A percentile compares a stretch with the other conserved stretches of the same genome.
These are phyloP conservation scores for Mesochorus sp. DNA, from an alignment of 2,888 invertebrate genomes.

Conservation along the genomic window DNA sequence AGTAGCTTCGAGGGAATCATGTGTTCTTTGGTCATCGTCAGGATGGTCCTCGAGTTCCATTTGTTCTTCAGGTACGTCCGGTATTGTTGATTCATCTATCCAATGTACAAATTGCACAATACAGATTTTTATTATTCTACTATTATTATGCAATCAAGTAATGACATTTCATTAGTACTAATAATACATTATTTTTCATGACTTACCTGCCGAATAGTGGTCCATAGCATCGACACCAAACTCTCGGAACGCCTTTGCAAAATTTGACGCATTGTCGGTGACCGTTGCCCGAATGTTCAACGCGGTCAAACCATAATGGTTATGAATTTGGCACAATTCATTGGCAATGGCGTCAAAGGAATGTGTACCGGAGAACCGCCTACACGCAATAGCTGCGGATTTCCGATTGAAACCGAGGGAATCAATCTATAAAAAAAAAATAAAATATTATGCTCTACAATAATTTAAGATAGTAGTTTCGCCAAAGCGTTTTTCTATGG, in stretches of 20 bases:
- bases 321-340: conserved; percentile 7
- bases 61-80: no score
- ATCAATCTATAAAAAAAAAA: conserved; percentile 26
- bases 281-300: neutral
- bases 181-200: no score
- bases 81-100: no score
- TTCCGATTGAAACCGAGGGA: conserved; percentile 1
- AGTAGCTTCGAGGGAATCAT: neutral
- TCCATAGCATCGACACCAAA: neutral
- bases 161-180: no score
- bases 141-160: no score
- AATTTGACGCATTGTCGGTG: no score
- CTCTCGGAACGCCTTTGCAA: neutral
- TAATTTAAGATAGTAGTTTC: no score
- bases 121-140: no score
- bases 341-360: conserved; percentile 28
- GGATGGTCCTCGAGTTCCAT: no score
- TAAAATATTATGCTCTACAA: neutral
- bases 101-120: no score
- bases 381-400: conserved; percentile 41
- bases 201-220: neutral
- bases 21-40: no score
- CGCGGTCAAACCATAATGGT: neutral
- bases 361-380: conserved; percentile 25
- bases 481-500: no score